phyloP scores from a whole-genome alignment of 1,140 invertebrate genomes.

The Drosophila fuyamai region DNA sequence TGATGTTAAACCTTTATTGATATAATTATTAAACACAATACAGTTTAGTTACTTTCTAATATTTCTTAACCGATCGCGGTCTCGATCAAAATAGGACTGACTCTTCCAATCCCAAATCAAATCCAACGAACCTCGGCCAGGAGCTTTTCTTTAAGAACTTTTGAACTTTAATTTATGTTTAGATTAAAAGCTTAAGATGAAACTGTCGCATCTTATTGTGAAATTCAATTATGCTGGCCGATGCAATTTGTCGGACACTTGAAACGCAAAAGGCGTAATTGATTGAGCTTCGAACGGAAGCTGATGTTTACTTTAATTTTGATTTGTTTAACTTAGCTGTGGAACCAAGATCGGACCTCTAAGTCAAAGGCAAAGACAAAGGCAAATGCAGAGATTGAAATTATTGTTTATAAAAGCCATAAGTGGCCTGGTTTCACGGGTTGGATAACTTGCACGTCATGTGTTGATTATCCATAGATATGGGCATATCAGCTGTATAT shows the following conservation, averaged over 20 bases:
- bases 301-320: constrained; percentile 7
- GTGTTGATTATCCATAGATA: no score
- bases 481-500: no score
- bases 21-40: no score
- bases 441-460: no score
- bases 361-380: no score
- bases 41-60: no score
- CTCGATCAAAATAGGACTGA: no score
- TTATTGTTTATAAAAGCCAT: no score
- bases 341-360: no score
- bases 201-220: neutral
- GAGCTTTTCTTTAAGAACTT: neutral
- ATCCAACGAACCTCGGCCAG: neutral
- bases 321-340: neutral
- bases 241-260: constrained; percentile 4
- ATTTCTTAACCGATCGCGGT: neutral
- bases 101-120: neutral
- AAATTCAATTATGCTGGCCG: neutral
- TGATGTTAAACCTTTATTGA: no score
- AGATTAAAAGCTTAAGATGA: neutral
- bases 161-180: neutral
- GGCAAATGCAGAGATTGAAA: no score
- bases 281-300: constrained; percentile 6
- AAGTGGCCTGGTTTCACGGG: no score
- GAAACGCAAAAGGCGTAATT: neutral